Evolutionary conservation across 2,888 invertebrate genomes (phyloP).

Genomic region (Andricus curvator): DNA sequence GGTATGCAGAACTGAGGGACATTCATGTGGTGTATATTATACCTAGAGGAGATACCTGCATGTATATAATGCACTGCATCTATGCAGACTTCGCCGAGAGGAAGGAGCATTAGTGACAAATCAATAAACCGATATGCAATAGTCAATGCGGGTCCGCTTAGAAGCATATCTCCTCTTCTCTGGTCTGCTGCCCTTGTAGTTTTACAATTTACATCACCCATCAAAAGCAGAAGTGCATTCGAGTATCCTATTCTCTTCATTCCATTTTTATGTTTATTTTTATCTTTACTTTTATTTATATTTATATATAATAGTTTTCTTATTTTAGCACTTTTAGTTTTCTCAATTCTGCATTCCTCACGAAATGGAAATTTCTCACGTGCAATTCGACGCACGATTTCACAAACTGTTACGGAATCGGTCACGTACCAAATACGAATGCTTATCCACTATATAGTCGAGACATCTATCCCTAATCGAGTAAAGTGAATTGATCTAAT

Average conservation of each 20-base stretch:
- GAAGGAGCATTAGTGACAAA: slow-evolving; percentile 50
- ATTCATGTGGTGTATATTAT: background rate
- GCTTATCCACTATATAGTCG: slow-evolving; percentile 4
- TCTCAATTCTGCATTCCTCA: background rate
- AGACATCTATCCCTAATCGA: background rate
- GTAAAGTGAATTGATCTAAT: background rate
- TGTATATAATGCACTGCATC: slow-evolving; percentile 17
- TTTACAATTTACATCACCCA: background rate
- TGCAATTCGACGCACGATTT: slow-evolving; percentile 24
- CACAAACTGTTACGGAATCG: slow-evolving; percentile 28
- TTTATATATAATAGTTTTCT: background rate
- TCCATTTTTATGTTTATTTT: too few relatives aligned
- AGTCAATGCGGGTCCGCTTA: slow-evolving; percentile 22
- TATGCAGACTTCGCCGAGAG: slow-evolving; percentile 43
- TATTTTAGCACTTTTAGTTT: background rate
- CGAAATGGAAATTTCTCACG: slow-evolving; percentile 16
- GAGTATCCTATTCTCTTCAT: background rate
- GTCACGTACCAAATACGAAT: slow-evolving; percentile 20
- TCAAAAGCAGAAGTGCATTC: background rate
- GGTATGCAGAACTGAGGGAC: background rate
- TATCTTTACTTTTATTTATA: background rate
- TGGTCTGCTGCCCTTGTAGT: slow-evolving; percentile 3
- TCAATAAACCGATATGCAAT: slow-evolving; percentile 62
- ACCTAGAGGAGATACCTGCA: background rate
- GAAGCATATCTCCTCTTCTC: background rate